Evolutionary conservation across 2,888 invertebrate genomes (phyloP), one percentile per base, ranked within the genome.

Genomic region (Hesperia comma): DNA sequence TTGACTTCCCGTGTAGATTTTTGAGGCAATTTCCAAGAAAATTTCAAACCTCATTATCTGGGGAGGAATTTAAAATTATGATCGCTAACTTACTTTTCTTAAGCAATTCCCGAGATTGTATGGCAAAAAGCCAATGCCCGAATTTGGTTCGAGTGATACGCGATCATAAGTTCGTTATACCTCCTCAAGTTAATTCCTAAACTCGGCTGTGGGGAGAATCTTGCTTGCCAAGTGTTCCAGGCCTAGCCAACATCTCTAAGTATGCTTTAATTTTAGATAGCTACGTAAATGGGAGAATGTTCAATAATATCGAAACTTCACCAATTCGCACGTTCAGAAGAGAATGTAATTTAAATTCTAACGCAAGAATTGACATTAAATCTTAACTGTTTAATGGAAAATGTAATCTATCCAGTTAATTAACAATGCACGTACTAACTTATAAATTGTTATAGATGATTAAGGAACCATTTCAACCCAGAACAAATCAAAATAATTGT

Each of bases 1-100:
- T 61, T 51, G 67, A 67, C 67, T 67, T 67, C 51, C 67, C 67
- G 46, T 67, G 67, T 61, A 61, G 60, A 67, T 61, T 67, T 66
- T 67, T 67, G 46, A 61, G 61, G 66, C 66, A 67, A 61, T 67
- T 61, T 60, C 60, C 60, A 17, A 46, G 66, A 61, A 67, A 67
- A 61, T 67, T 66, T 66, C 66, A 53, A 66, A 66, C 66, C 66
- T 66, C 53, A 66, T 66, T 66, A 66, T 66, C 66, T 43, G 41
- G 60, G 58, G 33, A 53, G 41, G 43, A 64, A 64, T 64, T 64
- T 64, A 64, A 66, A 66, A 66, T 66, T 66, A 66, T 66, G 64
- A 60, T 66, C 53, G 64, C 64, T 60, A 60, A 60, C 60, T 66
- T 66, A 66, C 64, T 66, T 66, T 66, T 66, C 64, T 66, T 60